These are phyloP conservation scores for Sebastes minor DNA, from an alignment of 2,797 vertebrate genomes.

Conservation along the genomic window DNA sequence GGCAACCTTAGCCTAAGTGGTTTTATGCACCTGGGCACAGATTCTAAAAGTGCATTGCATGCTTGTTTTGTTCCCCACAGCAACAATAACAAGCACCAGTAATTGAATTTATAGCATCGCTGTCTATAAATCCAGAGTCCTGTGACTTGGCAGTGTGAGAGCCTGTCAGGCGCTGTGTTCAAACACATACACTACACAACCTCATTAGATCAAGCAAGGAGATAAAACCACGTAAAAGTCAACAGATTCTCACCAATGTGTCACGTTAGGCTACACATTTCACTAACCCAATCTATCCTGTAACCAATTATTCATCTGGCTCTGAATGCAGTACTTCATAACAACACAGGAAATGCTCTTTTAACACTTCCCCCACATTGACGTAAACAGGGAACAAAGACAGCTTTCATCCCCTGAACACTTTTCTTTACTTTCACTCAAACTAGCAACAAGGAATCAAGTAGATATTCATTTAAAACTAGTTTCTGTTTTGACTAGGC, in stretches of 20 bases:
- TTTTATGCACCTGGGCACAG: neutral
- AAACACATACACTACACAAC: slow-evolving; percentile 46
- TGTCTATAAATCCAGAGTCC: slow-evolving; percentile 53
- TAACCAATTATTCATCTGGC: slow-evolving; percentile 1
- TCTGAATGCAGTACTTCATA: neutral
- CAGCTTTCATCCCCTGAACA: neutral
- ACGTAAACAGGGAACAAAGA: neutral
- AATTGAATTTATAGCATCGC: slow-evolving; percentile 61
- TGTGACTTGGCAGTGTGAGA: slow-evolving; percentile 62
- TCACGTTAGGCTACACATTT: slow-evolving; percentile 9
- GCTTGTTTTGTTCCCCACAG: slow-evolving; percentile 45
- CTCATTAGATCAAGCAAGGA: slow-evolving; percentile 47
- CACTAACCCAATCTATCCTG: neutral
- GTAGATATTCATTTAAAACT: neutral
- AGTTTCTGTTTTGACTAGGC: neutral
- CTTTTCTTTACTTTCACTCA: neutral
- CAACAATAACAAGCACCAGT: slow-evolving; percentile 55
- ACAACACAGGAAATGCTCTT: neutral
- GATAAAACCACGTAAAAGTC: slow-evolving; percentile 25
- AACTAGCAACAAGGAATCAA: neutral
- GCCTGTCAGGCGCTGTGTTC: slow-evolving; percentile 50
- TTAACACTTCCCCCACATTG: neutral
- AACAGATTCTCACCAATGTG: slow-evolving; percentile 21
- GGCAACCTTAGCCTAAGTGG: neutral
- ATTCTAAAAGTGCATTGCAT: slow-evolving; percentile 19